A percentile compares a stretch with the other conserved stretches of the same genome.
Conservation (phyloP, 92 coral and sea anemone genomes). For the Paragorgia papillata region DNA sequence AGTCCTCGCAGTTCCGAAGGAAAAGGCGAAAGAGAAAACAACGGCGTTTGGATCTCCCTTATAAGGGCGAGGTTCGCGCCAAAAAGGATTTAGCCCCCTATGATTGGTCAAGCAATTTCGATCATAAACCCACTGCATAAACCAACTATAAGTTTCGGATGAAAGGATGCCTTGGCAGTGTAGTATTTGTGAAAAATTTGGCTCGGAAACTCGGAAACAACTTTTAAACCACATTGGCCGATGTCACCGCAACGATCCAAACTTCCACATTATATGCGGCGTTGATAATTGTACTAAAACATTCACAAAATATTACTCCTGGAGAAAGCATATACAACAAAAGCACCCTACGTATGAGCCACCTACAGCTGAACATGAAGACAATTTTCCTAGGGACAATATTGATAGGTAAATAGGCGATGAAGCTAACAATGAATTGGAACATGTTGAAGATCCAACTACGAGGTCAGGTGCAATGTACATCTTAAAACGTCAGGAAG, state of each 20-base stretch:
- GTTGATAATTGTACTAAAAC: slow-evolving; percentile 55
- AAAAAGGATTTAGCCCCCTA: too few relatives aligned
- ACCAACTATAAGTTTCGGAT: too few relatives aligned
- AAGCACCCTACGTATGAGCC: slow-evolving; percentile 25
- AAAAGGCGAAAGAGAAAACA: too few relatives aligned
- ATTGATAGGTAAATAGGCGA: background rate
- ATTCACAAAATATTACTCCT: slow-evolving; percentile 48
- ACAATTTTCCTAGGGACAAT: background rate
- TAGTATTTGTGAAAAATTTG: slow-evolving; percentile 1
- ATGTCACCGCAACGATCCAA: too few relatives aligned
- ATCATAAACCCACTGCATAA: too few relatives aligned
- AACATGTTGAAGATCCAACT: slow-evolving; percentile 8
- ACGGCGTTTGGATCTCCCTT: too few relatives aligned
- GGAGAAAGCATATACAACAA: slow-evolving; percentile 50
- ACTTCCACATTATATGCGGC: slow-evolving; percentile 59
- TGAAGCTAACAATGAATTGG: background rate
- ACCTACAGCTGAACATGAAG: background rate
- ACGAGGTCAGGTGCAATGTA: slow-evolving; percentile 43
- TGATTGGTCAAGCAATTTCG: too few relatives aligned
- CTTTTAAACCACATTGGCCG: slow-evolving; percentile 53
- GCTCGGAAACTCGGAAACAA: too few relatives aligned
- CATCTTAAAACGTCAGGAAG: slow-evolving; percentile 53
- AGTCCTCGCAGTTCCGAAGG: too few relatives aligned
- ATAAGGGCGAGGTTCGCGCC: too few relatives aligned
- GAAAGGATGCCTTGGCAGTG: too few relatives aligned